These are phyloP conservation scores for Sorex fumeus DNA, from an alignment of 2,113 vertebrate genomes.

Conservation along the genomic window DNA sequence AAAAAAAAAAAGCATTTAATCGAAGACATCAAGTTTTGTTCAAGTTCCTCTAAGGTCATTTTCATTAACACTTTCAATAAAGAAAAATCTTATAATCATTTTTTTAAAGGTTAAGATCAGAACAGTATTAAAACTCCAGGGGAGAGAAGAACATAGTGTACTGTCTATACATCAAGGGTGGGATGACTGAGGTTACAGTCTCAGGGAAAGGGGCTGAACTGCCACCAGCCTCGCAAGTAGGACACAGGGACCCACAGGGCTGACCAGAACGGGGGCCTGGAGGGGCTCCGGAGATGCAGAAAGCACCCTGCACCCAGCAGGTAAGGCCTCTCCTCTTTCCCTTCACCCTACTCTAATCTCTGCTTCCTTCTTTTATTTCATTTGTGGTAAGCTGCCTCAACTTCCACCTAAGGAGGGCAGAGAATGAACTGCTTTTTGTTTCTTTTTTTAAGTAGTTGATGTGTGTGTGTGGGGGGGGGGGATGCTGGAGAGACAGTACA, in stretches of 20 bases:
- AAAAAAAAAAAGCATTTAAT: too few relatives aligned
- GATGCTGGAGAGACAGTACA: too few relatives aligned
- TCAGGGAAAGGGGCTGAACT: not conserved
- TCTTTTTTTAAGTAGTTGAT: not conserved
- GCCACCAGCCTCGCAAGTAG: not conserved
- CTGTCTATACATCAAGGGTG: not conserved
- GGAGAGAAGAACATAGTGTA: not conserved
- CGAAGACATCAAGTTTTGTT: not conserved
- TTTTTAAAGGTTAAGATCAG: conserved; percentile 13
- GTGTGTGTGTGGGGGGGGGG: not conserved
- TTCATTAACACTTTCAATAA: conserved; percentile 27
- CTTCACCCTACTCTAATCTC: not conserved
- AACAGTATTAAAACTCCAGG: conserved; percentile 19
- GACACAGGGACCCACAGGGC: not conserved
- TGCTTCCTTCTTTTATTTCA: not conserved
- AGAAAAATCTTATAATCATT: not conserved
- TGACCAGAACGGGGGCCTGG: not conserved
- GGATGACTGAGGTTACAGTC: not conserved
- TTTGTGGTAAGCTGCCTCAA: not conserved
- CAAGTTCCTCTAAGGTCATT: conserved; percentile 54
- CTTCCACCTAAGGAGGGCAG: not conserved
- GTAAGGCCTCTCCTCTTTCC: not conserved
- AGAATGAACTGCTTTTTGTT: conserved; percentile 10
- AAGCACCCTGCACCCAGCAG: not conserved
- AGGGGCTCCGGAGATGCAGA: not conserved